Percentiles rank a stretch among this genome's conserved stretches.
Evolutionary conservation across 2,113 vertebrate genomes (phyloP).

Genomic region (Rhinogobius similis): DNA sequence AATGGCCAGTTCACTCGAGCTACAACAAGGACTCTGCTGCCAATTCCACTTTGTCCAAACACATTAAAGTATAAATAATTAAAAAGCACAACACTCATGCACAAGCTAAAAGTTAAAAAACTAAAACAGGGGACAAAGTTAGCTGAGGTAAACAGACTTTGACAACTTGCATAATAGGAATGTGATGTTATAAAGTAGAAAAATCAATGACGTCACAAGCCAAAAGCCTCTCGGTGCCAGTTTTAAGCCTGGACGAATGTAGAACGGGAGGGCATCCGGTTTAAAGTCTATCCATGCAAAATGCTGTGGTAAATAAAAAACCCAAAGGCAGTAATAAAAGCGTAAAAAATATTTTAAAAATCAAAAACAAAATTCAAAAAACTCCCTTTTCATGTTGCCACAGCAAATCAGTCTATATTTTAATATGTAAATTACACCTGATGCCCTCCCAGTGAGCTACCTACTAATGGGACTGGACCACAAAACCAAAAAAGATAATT

Average conservation of each 20-base stretch:
- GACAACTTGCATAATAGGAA: not conserved
- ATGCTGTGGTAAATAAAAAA: not conserved
- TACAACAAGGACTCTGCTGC: not conserved
- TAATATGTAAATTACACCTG: not conserved
- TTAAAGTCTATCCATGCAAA: not conserved
- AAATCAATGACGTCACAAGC: not conserved
- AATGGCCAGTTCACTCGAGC: constrained; percentile 13
- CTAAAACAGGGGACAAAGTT: not conserved
- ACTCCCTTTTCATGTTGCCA: not conserved
- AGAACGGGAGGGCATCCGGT: not conserved
- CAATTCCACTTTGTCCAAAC: constrained; percentile 3
- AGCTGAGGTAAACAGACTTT: not conserved
- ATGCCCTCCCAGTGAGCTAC: not conserved
- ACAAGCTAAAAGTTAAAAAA: not conserved
- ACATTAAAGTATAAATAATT: constrained; percentile 4
- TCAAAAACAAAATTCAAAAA: too few relatives aligned
- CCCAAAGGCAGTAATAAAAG: not conserved
- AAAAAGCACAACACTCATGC: not conserved
- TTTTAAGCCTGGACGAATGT: not conserved
- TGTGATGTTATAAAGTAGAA: not conserved
- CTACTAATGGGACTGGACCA: too few relatives aligned
- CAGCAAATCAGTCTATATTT: not conserved
- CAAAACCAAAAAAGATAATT: not conserved
- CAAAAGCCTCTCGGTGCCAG: not conserved
- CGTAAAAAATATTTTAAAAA: not conserved